A percentile compares a stretch with the other conserved stretches of the same genome.
phyloP scores from a whole-genome alignment of 30 jellyfish, hydroid and myxozoan species.

The Nemopilema nomurai region DNA sequence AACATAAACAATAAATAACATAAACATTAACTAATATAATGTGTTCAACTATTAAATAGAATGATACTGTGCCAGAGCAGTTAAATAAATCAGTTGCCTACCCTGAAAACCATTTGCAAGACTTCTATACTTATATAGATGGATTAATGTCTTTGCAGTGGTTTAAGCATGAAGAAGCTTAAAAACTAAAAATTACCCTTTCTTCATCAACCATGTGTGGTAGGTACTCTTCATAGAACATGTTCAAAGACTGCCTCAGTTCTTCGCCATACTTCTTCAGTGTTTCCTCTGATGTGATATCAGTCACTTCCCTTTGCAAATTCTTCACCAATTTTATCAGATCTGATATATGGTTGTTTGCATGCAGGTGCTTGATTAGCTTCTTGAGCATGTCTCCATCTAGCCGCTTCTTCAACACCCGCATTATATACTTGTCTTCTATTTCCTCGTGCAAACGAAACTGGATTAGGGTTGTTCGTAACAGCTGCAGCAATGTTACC shows the following conservation, averaged over 20 bases:
- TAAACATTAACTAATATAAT: no score
- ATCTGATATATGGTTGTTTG: conserved; percentile 85
- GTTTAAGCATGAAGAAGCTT: background rate
- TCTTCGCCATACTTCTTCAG: conserved; percentile 65
- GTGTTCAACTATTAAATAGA: no score
- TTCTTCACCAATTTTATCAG: conserved; percentile 59
- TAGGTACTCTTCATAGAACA: conserved; percentile 79
- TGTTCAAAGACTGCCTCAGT: conserved; percentile 53
- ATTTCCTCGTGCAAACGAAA: conserved; percentile 87
- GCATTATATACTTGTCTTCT: conserved; percentile 91
- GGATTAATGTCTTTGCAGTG: background rate
- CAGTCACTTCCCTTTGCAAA: conserved; percentile 48
- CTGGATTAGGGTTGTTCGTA: conserved; percentile 59
- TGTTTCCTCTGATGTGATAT: conserved; percentile 38
- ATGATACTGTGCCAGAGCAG: no score
- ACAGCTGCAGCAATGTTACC: conserved; percentile 58
- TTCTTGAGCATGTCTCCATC: conserved; percentile 73
- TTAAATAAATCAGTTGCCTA: no score
- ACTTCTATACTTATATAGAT: no score
- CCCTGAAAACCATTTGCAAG: no score
- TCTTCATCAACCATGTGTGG: conserved; percentile 98
- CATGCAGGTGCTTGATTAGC: conserved; percentile 78
- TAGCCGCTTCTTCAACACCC: conserved; percentile 66
- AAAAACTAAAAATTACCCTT: conserved; percentile 59
- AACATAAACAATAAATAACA: no score